These are phyloP conservation scores for Neogobius melanostomus DNA, from an alignment of 2,113 vertebrate genomes.

Conservation along the genomic window DNA sequence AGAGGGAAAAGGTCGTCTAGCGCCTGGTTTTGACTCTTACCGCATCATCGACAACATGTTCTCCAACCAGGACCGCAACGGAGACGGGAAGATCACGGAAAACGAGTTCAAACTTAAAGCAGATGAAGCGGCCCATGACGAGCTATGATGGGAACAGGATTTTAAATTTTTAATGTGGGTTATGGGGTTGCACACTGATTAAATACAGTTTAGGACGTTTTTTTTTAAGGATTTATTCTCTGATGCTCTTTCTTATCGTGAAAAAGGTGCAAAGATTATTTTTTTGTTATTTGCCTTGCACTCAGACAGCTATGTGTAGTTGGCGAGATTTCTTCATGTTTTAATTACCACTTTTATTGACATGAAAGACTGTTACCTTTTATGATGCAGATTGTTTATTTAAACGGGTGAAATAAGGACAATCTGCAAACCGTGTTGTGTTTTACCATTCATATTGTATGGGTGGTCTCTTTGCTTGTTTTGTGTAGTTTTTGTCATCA, in stretches of 20 bases:
- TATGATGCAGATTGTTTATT: neutral
- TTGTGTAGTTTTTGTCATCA: slow-evolving; percentile 1
- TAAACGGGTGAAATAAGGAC: neutral
- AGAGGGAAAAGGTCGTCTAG: slow-evolving; percentile 90
- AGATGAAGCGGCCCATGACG: slow-evolving; percentile 89
- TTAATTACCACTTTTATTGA: slow-evolving; percentile 12
- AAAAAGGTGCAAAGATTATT: neutral
- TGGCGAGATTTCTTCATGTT: neutral
- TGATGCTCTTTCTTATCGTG: neutral
- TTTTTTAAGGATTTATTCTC: no score
- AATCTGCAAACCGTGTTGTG: neutral
- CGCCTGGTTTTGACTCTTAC: slow-evolving; percentile 89
- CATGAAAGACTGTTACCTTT: slow-evolving; percentile 2
- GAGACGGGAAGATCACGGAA: slow-evolving; percentile 89
- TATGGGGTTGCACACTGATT: slow-evolving; percentile 24
- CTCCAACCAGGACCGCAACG: slow-evolving; percentile 92
- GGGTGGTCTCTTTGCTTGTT: neutral
- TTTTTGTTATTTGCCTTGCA: slow-evolving; percentile 12
- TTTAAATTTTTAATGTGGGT: slow-evolving; percentile 21
- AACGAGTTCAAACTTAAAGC: slow-evolving; percentile 95
- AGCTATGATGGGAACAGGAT: slow-evolving; percentile 80
- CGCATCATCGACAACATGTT: slow-evolving; percentile 97
- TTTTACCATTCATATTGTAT: neutral
- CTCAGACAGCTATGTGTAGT: neutral
- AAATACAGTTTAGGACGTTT: slow-evolving; percentile 9